A percentile compares a stretch with the other conserved stretches of the same genome.
Conservation (phyloP, 2,113 vertebrate species). For the Pogonocichla stellata region DNA sequence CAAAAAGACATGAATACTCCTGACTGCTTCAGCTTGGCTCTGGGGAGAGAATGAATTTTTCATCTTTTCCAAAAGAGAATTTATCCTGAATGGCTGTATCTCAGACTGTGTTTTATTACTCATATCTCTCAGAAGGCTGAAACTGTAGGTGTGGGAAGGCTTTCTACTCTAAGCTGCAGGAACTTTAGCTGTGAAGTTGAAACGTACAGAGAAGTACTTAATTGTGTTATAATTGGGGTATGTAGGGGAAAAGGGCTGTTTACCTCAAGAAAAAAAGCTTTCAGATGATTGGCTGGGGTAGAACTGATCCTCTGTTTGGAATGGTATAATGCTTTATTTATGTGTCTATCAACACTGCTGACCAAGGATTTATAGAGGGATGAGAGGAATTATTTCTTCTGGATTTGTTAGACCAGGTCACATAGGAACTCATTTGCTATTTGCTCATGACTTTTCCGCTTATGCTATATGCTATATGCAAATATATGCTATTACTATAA, state of each 20-base stretch:
- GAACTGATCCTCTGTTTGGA: neutral
- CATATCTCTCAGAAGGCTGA: neutral
- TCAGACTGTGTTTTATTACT: neutral
- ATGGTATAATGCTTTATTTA: neutral
- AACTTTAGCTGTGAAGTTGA: neutral
- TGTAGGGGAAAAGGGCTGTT: neutral
- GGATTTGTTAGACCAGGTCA: neutral
- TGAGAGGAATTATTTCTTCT: neutral
- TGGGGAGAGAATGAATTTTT: conserved; percentile 11
- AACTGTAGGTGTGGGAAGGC: neutral
- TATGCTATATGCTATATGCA: neutral
- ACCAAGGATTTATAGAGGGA: neutral
- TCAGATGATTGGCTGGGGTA: neutral
- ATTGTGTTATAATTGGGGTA: neutral
- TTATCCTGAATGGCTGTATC: neutral
- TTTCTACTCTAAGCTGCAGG: neutral
- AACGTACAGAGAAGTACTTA: neutral
- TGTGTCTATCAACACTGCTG: neutral
- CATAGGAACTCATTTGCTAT: neutral
- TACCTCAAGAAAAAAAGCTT: neutral
- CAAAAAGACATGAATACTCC: neutral
- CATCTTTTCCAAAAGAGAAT: neutral
- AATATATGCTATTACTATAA: neutral
- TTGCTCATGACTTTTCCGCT: neutral
- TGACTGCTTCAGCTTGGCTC: neutral